These are phyloP conservation scores for Sesia bembeciformis DNA, from an alignment of 2,888 invertebrate species.

Conservation along the genomic window DNA sequence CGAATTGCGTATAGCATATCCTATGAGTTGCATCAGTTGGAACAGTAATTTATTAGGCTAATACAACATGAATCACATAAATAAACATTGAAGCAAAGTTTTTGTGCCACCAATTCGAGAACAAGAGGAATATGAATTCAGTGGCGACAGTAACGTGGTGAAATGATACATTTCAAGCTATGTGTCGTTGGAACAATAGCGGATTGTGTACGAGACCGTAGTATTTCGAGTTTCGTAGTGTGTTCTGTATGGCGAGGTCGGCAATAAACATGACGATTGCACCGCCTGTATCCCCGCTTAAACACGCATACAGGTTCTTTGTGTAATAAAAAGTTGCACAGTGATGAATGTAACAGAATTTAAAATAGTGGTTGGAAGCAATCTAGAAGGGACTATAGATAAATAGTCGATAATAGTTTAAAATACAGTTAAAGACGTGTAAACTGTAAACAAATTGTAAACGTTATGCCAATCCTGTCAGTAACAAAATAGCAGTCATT, in stretches of 20 bases:
- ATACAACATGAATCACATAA: not conserved
- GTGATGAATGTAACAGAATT: no score
- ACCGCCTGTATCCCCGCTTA: conserved; percentile 17
- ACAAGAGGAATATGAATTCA: not conserved
- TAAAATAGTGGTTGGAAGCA: no score
- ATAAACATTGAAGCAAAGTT: not conserved
- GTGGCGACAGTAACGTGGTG: conserved; percentile 36
- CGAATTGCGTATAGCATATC: no score
- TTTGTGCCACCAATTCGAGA: not conserved
- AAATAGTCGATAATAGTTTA: no score
- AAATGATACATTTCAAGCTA: conserved; percentile 36
- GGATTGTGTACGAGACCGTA: conserved; percentile 24
- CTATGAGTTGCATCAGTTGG: no score
- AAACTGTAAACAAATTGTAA: no score
- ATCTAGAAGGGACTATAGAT: no score
- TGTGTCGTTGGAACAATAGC: conserved; percentile 25
- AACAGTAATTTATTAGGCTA: conserved; percentile 1
- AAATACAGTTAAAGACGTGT: no score
- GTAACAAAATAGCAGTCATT: no score
- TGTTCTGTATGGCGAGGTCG: conserved; percentile 23
- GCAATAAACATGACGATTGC: conserved; percentile 39
- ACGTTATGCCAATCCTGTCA: no score
- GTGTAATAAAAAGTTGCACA: not conserved
- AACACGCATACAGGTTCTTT: not conserved
- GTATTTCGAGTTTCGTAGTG: conserved; percentile 19